Evolutionary conservation across 2,797 vertebrate species (phyloP).

Genomic region (Atherinosoma microstoma): DNA sequence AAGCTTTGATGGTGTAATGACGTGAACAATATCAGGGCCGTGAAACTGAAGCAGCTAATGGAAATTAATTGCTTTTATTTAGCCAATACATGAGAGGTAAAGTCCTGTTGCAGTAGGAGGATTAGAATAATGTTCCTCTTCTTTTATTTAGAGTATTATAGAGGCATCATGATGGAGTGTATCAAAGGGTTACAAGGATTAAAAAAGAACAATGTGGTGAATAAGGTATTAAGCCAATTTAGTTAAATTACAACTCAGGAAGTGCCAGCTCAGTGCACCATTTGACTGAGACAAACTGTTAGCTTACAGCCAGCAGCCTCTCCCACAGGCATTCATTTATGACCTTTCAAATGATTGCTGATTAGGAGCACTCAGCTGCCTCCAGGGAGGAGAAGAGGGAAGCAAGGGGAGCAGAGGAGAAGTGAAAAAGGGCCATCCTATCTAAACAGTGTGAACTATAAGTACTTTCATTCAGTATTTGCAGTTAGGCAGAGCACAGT

Average conservation of each 20-base stretch:
- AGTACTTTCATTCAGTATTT: slow-evolving; percentile 51
- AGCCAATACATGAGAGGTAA: background rate
- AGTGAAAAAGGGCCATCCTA: slow-evolving; percentile 44
- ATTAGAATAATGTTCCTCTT: background rate
- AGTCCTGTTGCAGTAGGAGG: background rate
- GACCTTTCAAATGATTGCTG: slow-evolving; percentile 76
- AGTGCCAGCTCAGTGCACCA: slow-evolving; percentile 42
- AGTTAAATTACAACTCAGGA: slow-evolving; percentile 37
- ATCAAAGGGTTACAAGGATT: slow-evolving; percentile 13
- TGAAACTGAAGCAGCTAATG: slow-evolving; percentile 1
- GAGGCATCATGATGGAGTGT: slow-evolving; percentile 15
- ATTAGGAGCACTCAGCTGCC: slow-evolving; percentile 68
- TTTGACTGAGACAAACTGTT: slow-evolving; percentile 63
- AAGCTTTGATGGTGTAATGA: background rate
- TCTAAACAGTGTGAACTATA: slow-evolving; percentile 55
- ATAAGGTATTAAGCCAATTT: slow-evolving; percentile 40
- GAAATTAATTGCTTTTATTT: background rate
- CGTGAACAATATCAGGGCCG: background rate
- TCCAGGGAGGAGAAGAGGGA: slow-evolving; percentile 48
- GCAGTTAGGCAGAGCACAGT: slow-evolving; percentile 36
- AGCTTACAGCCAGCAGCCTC: slow-evolving; percentile 53
- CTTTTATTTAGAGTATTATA: slow-evolving; percentile 8
- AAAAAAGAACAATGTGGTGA: slow-evolving; percentile 8
- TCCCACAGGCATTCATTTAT: slow-evolving; percentile 56
- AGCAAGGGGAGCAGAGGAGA: slow-evolving; percentile 33